These are phyloP conservation scores for Lagria hirta DNA, from an alignment of 2,888 invertebrate species.

Conservation along the genomic window DNA sequence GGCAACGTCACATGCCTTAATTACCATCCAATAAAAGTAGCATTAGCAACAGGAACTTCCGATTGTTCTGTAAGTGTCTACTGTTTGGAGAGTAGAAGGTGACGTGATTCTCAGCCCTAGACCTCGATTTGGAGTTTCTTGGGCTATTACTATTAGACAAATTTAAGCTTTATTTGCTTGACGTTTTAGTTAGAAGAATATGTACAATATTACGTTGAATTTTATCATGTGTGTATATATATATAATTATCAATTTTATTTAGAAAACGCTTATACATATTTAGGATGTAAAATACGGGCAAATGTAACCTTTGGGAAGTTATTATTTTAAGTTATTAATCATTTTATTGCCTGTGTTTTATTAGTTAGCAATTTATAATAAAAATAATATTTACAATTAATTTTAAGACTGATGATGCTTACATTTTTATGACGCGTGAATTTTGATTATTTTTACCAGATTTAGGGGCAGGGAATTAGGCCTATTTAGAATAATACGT, in stretches of 20 bases:
- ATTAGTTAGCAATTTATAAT: too few species aligned
- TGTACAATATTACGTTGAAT: background rate
- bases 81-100: constrained; percentile 68
- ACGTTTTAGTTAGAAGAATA: constrained; percentile 7
- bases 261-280: constrained; percentile 7
- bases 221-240: constrained; percentile 11
- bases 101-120: constrained; percentile 60
- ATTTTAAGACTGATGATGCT: constrained; percentile 24
- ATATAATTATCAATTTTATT: constrained; percentile 16
- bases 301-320: too few species aligned
- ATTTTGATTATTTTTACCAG: constrained; percentile 8
- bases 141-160: constrained; percentile 37
- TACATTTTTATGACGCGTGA: constrained; percentile 6
- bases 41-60: constrained; percentile 82
- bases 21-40: constrained; percentile 86
- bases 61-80: constrained; percentile 86
- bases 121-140: constrained; percentile 49
- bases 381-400: constrained; percentile 21
- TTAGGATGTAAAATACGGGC: constrained; percentile 15
- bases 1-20: constrained; percentile 85
- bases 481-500: constrained; percentile 14
- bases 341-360: constrained; percentile 9
- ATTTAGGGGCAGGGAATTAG: constrained; percentile 3
- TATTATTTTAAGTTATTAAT: too few species aligned
- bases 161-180: constrained; percentile 11